These are phyloP conservation scores for Drosophila paulistorum DNA, from an alignment of 1,140 invertebrate genomes.

Conservation along the genomic window DNA sequence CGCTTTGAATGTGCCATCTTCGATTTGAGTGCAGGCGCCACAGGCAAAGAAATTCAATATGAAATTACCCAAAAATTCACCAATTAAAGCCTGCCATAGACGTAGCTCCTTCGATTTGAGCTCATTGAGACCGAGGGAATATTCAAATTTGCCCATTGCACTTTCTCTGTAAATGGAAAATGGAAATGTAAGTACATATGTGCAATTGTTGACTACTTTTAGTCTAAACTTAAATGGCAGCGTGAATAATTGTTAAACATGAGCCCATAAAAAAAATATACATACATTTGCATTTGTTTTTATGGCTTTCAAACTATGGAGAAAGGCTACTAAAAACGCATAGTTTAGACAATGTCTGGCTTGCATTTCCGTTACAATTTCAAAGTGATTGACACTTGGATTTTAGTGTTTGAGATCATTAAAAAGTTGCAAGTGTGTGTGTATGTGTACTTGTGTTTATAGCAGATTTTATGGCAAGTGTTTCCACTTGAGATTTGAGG, in stretches of 20 bases:
- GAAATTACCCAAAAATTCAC: conserved; percentile 92
- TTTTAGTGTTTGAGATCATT: conserved; percentile 11
- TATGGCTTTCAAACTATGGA: too few relatives aligned
- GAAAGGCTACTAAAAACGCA: too few relatives aligned
- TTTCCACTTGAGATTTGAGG: neutral
- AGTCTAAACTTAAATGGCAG: conserved; percentile 25
- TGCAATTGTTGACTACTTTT: neutral
- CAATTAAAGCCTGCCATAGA: conserved; percentile 88
- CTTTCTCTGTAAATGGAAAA: conserved; percentile 27
- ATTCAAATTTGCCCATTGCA: conserved; percentile 84
- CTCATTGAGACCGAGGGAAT: conserved; percentile 87
- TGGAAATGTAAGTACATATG: conserved; percentile 6
- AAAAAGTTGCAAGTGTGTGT: neutral
- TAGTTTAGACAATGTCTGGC: neutral
- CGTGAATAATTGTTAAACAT: conserved; percentile 5
- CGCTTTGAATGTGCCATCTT: conserved; percentile 89
- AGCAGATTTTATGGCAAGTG: conserved; percentile 1
- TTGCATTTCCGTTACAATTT: conserved; percentile 34
- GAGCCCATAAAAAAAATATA: conserved; percentile 19
- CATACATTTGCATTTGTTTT: conserved; percentile 35
- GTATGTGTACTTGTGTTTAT: neutral
- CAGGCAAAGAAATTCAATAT: conserved; percentile 93
- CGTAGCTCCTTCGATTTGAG: conserved; percentile 86
- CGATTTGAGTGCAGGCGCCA: conserved; percentile 86
- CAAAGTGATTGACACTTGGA: conserved; percentile 24